Percentiles rank a stretch among this genome's conserved stretches.
Conservation (phyloP, 1,140 invertebrate species). For the Gonioctena quinquepunctata region DNA sequence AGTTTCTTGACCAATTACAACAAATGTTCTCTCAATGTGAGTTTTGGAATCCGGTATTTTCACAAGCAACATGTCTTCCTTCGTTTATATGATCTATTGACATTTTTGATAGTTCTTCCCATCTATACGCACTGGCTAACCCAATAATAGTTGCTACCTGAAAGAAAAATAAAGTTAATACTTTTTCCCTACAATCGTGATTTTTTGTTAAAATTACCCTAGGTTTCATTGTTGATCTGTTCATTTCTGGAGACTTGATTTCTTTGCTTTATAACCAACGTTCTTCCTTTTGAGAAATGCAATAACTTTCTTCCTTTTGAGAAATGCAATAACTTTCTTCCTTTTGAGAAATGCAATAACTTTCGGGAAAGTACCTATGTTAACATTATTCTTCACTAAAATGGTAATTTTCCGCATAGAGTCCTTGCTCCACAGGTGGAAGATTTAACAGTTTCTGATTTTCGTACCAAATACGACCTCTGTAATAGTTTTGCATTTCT, state of each 20-base stretch:
- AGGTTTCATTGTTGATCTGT: neutral
- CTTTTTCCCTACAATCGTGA: neutral
- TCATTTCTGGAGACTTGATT: neutral
- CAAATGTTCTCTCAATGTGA: neutral
- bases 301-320: neutral
- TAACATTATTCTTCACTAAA: too few relatives aligned
- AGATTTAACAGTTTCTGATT: too few relatives aligned
- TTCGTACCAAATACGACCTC: too few relatives aligned
- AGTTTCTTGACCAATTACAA: neutral
- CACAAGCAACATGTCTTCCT: neutral
- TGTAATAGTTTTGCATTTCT: too few relatives aligned
- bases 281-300: neutral
- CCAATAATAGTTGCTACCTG: slow-evolving; percentile 12
- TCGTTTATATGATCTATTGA: slow-evolving; percentile 7
- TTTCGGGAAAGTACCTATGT: too few relatives aligned
- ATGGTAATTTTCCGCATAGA: too few relatives aligned
- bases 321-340: neutral
- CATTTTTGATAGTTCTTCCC: neutral
- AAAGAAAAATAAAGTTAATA: neutral
- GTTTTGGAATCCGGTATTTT: slow-evolving; percentile 12
- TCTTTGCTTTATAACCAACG: neutral
- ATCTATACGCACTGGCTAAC: neutral
- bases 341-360: neutral
- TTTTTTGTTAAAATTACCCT: too few relatives aligned
- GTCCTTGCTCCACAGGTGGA: too few relatives aligned